phyloP scores from a whole-genome alignment of 2,797 vertebrate species.

The Crenuchus spilurus region DNA sequence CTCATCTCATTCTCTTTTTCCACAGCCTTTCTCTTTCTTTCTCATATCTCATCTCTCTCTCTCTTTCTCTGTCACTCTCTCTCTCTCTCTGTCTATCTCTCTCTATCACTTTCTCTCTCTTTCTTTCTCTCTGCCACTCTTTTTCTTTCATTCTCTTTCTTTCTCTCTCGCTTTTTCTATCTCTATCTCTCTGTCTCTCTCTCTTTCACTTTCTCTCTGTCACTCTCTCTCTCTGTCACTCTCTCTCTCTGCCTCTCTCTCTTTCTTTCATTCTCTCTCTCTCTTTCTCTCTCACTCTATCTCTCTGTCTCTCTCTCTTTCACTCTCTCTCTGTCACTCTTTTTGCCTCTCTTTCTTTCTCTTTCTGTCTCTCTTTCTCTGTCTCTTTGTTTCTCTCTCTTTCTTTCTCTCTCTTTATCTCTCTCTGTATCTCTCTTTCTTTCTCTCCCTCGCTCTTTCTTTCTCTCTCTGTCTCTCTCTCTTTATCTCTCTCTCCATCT shows the following conservation, averaged over 20 bases:
- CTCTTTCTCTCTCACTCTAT: no score
- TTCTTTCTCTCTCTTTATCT: background rate
- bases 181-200: no score
- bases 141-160: background rate
- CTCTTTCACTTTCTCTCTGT: background rate
- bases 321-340: no score
- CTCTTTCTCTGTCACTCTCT: constrained; percentile 11
- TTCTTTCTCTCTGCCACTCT: background rate
- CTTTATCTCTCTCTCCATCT: no score
- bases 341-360: background rate
- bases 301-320: background rate
- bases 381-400: background rate
- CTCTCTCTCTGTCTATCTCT: no score
- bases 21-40: constrained; percentile 8
- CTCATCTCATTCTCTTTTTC: constrained; percentile 36
- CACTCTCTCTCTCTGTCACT: background rate
- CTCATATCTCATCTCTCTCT: background rate
- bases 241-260: background rate
- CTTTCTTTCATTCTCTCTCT: background rate
- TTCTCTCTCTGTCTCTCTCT: no score
- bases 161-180: no score
- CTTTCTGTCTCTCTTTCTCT: background rate
- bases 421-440: no score
- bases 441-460: background rate
- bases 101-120: background rate